Evolutionary conservation across 35 echinoderm and acorn worm species (phyloP).

Genomic region (Acanthaster planci): DNA sequence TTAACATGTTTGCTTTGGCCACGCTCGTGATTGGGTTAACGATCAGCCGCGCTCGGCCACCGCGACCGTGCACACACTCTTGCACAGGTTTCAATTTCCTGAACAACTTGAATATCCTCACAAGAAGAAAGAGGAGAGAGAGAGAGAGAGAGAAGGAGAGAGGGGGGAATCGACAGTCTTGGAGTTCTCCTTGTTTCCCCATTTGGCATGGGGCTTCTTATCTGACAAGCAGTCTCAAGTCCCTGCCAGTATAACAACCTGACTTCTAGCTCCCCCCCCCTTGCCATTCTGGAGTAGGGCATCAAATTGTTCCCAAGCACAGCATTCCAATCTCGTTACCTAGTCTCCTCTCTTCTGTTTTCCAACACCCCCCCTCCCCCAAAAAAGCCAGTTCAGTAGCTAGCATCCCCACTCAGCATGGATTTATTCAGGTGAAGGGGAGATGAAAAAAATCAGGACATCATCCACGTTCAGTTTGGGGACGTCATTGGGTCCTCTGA

Average conservation of each 20-base stretch:
- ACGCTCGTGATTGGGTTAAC: slow-evolving; percentile 46
- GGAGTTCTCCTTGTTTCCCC: slow-evolving; percentile 9
- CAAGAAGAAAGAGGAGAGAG: background rate
- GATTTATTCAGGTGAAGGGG: slow-evolving; percentile 2
- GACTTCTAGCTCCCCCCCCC: background rate
- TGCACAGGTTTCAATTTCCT: slow-evolving; percentile 25
- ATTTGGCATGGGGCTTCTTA: slow-evolving; percentile 6
- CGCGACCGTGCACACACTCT: slow-evolving; percentile 29
- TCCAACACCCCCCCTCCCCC: background rate
- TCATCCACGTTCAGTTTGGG: background rate
- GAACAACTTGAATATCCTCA: slow-evolving; percentile 27
- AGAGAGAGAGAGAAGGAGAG: too few species aligned
- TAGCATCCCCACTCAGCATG: background rate
- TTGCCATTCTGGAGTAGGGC: background rate
- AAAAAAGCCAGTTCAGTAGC: background rate
- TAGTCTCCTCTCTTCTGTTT: background rate
- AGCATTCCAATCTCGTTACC: slow-evolving; percentile 20
- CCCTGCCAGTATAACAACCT: background rate
- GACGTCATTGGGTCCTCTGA: background rate
- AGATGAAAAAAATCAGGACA: background rate
- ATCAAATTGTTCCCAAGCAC: background rate
- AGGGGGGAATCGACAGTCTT: background rate
- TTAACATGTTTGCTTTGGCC: slow-evolving; percentile 53
- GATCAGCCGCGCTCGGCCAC: slow-evolving; percentile 21
- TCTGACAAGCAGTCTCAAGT: slow-evolving; percentile 21